Evolutionary conservation across 2,797 vertebrate species (phyloP).

Genomic region (Dendrocincla fuliginosa): DNA sequence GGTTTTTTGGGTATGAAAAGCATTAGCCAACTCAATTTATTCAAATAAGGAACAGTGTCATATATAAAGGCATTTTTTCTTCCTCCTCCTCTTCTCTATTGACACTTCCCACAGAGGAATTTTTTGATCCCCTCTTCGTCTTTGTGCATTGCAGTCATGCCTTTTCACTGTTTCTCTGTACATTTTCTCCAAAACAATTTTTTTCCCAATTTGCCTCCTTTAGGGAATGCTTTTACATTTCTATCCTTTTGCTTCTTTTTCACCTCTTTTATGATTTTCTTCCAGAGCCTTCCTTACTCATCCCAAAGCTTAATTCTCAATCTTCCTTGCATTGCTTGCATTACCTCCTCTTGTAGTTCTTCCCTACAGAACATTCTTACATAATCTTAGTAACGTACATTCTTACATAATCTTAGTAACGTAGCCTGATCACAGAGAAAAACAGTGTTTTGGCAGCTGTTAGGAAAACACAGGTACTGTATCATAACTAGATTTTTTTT

Average conservation of each 20-base stretch:
- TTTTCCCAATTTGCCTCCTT: neutral
- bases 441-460: neutral
- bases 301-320: conserved; percentile 33
- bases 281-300: neutral
- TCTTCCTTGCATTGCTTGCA: conserved; percentile 16
- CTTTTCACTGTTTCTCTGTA: neutral
- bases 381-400: neutral
- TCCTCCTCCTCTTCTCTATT: neutral
- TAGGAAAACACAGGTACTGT: conserved; percentile 12
- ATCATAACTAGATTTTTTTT: neutral
- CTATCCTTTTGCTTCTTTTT: neutral
- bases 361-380: neutral
- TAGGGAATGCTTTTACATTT: neutral
- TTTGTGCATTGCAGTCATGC: neutral
- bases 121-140: neutral
- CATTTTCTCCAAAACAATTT: neutral
- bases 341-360: conserved; percentile 28
- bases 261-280: neutral
- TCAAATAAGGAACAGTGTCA: neutral
- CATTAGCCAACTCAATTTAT: neutral
- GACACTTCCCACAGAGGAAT: neutral
- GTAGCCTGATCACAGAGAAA: conserved; percentile 29
- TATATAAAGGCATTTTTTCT: neutral
- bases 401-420: conserved; percentile 8
- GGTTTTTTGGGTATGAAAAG: neutral